These are phyloP conservation scores for Xenops minutus DNA, from an alignment of 2,797 vertebrate species.

Conservation along the genomic window DNA sequence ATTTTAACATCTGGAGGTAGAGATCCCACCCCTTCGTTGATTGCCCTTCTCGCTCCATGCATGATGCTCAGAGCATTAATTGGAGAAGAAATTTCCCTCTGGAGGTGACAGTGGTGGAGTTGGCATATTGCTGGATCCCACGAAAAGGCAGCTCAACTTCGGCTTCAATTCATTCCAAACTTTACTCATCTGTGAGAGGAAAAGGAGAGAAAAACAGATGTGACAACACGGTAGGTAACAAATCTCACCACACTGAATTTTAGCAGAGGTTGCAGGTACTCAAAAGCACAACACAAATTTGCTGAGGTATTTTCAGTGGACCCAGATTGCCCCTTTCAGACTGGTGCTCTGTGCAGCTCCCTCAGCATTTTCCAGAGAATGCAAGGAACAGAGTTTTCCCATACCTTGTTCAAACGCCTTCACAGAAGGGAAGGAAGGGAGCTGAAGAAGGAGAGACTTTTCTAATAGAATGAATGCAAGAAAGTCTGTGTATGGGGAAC, in stretches of 20 bases:
- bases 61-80: conserved; percentile 48
- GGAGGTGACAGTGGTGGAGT: conserved; percentile 72
- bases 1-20: conserved; percentile 41
- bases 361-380: not conserved
- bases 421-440: not conserved
- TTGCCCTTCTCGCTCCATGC: conserved; percentile 22
- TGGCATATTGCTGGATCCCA: conserved; percentile 75
- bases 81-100: conserved; percentile 70
- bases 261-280: not conserved
- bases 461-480: not conserved
- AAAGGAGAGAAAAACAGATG: not conserved
- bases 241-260: not conserved
- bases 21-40: conserved; percentile 1
- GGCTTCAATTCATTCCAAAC: conserved; percentile 95
- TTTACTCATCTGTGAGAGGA: conserved; percentile 86
- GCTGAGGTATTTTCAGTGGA: not conserved
- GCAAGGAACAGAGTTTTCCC: not conserved
- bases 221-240: not conserved
- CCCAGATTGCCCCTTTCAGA: not conserved
- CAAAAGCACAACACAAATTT: not conserved
- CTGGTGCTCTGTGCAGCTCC: not conserved
- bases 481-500: not conserved
- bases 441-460: not conserved
- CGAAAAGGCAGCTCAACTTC: conserved; percentile 91
- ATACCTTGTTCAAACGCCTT: not conserved